Conservation (phyloP, 2,113 vertebrate species). For the Vireo altiloquus region DNA sequence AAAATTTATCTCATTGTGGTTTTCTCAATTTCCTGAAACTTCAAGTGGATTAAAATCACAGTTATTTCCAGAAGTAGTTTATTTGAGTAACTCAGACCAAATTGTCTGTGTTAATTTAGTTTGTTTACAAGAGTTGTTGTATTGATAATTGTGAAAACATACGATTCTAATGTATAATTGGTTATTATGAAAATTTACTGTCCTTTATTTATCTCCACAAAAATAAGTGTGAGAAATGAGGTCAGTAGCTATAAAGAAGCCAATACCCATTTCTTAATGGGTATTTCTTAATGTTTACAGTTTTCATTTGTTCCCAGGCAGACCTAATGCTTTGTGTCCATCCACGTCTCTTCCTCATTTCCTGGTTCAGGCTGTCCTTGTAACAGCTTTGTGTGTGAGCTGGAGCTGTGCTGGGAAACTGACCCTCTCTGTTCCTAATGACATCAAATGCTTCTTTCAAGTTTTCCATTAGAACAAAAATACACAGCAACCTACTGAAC, state of each 20-base stretch:
- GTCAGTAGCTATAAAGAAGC: neutral
- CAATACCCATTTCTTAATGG: neutral
- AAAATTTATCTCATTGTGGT: neutral
- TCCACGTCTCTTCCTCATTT: neutral
- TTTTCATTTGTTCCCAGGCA: constrained; percentile 1
- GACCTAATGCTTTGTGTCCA: neutral
- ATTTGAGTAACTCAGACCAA: neutral
- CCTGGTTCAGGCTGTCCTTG: neutral
- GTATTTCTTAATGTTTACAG: neutral
- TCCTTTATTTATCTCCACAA: neutral
- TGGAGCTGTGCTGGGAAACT: neutral
- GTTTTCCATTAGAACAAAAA: neutral
- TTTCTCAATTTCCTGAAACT: neutral
- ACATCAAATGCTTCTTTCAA: neutral
- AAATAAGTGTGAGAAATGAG: neutral
- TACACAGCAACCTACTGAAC: neutral
- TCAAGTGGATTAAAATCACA: neutral
- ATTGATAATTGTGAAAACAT: neutral
- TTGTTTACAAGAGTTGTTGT: neutral
- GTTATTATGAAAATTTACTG: neutral
- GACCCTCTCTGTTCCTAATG: neutral
- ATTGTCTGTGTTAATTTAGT: neutral
- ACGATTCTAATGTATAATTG: neutral
- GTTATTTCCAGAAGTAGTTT: neutral
- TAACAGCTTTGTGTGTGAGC: neutral